Base-by-base conservation (phyloP, 2,797 vertebrate genomes). In the Xerus rutilus region DNA sequence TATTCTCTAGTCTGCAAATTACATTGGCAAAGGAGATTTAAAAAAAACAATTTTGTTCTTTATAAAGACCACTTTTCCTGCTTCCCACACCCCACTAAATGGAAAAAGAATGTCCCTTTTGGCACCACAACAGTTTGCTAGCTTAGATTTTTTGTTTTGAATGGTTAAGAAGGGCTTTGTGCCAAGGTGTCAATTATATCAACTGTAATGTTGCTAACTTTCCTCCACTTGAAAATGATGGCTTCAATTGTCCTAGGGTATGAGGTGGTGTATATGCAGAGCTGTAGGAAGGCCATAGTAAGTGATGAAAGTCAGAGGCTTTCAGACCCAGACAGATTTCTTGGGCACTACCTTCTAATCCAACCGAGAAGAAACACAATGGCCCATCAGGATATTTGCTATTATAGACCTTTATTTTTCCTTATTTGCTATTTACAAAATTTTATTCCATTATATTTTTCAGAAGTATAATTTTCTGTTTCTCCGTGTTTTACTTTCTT, bases 131-230 rank as follows among this genome's bases (percentile, higher is more conserved):
- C 95, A 95, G 93, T 93, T 96, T 98, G 9, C 17, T 43, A 5
- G 96, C 98, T 97, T 95, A 97, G 98, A 98, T 15, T 97, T 93
- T 93, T 97, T 97, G 92, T 98, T 96, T 97, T 30, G 18, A 78
- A 91, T 93, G 95, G 98, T 97, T 97, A 94, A 96, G 96, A 97
- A 97, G 94, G 91, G 79, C 96, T 98, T 67, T 97, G 91, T 98
- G 97, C 95, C 98, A 98, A 98, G 98, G 25, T 97, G 97, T 98
- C 98, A 98, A 97, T 97, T 97, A 97, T 97, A 98, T 98, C 97
- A 98, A 97, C 96, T 97, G 91, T 97, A 89, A 88, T 74, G 89
- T 85, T 97, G 91, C 74, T 97, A 91, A 82, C 59, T 39, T 0
- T 64, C 74, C 84, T 77, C 81, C 45, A 93, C 97, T 95, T 97